A percentile compares a stretch with the other conserved stretches of the same genome.
These are phyloP conservation scores for Leptura quadrifasciata DNA, from an alignment of 2,888 invertebrate genomes.

Conservation along the genomic window DNA sequence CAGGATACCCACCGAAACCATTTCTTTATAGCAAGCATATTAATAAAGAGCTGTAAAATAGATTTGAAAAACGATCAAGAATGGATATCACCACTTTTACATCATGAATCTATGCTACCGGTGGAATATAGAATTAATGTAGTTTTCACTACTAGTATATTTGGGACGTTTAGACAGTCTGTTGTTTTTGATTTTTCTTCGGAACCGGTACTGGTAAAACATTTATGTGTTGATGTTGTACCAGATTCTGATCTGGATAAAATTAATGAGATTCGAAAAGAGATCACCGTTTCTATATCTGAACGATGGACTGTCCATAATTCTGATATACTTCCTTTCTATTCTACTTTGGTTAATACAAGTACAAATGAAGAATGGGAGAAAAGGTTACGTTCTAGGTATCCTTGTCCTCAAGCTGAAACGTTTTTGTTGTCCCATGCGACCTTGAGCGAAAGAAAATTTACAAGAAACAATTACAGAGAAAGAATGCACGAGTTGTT, in stretches of 20 bases:
- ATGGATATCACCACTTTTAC: slow-evolving; percentile 72
- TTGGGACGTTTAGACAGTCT: slow-evolving; percentile 86
- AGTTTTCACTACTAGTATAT: slow-evolving; percentile 78
- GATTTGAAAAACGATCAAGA: slow-evolving; percentile 74
- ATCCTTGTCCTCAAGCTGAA: slow-evolving; percentile 81
- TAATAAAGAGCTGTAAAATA: slow-evolving; percentile 61
- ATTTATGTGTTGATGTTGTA: slow-evolving; percentile 85
- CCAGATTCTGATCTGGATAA: slow-evolving; percentile 81
- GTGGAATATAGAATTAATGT: slow-evolving; percentile 63
- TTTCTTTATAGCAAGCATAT: slow-evolving; percentile 77
- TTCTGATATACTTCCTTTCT: slow-evolving; percentile 71
- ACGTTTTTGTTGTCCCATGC: slow-evolving; percentile 82
- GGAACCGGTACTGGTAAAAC: slow-evolving; percentile 80
- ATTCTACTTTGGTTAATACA: slow-evolving; percentile 61
- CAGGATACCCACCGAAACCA: slow-evolving; percentile 83
- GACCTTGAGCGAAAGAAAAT: slow-evolving; percentile 78
- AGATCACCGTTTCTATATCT: slow-evolving; percentile 77
- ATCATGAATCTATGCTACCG: slow-evolving; percentile 55
- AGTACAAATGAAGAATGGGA: slow-evolving; percentile 74
- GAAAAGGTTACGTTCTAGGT: slow-evolving; percentile 76
- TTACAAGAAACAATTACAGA: slow-evolving; percentile 83
- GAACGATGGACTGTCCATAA: slow-evolving; percentile 77
- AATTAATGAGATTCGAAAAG: slow-evolving; percentile 79
- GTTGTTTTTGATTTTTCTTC: slow-evolving; percentile 85
- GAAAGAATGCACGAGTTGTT: slow-evolving; percentile 85